A percentile compares a stretch with the other conserved stretches of the same genome.
phyloP scores from a whole-genome alignment of 2,888 invertebrate genomes.

The Trachelus stipa region DNA sequence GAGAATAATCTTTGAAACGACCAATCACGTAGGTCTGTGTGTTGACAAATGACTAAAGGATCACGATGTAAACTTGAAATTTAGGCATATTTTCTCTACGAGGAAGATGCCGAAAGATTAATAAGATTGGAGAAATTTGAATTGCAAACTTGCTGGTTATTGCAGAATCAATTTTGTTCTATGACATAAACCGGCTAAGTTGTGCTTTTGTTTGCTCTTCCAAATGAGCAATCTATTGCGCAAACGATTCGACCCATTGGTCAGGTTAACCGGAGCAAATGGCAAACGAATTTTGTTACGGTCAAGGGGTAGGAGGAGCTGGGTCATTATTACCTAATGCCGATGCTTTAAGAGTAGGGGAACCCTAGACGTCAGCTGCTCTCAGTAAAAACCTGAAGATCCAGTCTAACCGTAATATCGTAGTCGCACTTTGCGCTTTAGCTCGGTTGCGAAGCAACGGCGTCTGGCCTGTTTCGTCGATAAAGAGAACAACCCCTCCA shows the following conservation, averaged over 20 bases:
- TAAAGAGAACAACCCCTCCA: conserved; percentile 6
- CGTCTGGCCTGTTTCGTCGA: conserved; percentile 22
- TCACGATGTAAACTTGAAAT: not conserved
- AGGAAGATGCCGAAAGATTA: no score
- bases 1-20: not conserved
- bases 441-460: conserved; percentile 18
- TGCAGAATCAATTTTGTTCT: not conserved
- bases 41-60: not conserved
- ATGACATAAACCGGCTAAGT: no score
- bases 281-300: not conserved
- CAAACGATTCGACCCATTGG: not conserved
- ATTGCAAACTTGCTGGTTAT: not conserved
- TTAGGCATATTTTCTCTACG: no score
- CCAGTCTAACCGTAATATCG: not conserved
- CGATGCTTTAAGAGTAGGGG: not conserved
- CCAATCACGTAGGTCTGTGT: not conserved
- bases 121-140: not conserved
- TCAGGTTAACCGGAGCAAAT: not conserved
- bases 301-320: not conserved
- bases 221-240: not conserved
- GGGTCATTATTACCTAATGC: not conserved
- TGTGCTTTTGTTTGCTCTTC: not conserved
- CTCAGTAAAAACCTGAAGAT: not conserved
- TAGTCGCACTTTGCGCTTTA: not conserved
- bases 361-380: not conserved